Evolutionary conservation across 2,113 vertebrate species (phyloP).

Genomic region (Pristiophorus japonicus): DNA sequence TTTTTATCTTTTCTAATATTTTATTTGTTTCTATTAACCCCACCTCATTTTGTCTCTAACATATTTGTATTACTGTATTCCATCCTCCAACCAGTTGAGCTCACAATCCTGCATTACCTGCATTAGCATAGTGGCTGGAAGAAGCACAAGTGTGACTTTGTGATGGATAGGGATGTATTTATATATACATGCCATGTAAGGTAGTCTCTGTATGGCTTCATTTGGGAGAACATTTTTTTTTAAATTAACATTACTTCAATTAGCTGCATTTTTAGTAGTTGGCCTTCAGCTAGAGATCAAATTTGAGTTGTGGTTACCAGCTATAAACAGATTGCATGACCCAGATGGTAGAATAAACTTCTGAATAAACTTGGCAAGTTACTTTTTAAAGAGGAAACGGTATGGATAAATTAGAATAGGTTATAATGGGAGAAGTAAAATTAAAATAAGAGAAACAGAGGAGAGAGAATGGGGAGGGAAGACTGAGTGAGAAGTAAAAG

Average conservation of each 20-base stretch:
- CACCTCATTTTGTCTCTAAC: neutral
- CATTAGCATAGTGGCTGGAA: neutral
- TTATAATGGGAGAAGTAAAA: neutral
- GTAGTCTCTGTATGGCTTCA: neutral
- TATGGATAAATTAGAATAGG: neutral
- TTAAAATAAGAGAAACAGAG: neutral
- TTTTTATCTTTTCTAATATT: neutral
- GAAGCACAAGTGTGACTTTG: neutral
- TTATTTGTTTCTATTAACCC: neutral
- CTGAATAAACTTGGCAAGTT: neutral
- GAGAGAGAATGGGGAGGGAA: neutral
- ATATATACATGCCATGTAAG: neutral
- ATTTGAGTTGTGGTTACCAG: neutral
- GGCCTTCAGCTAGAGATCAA: neutral
- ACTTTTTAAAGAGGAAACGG: neutral
- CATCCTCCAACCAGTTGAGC: neutral
- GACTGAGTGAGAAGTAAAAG: neutral
- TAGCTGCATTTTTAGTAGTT: neutral
- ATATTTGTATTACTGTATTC: neutral
- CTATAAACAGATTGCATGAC: neutral
- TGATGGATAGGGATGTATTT: neutral
- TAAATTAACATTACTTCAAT: neutral
- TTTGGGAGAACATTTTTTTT: neutral
- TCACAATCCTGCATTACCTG: neutral
- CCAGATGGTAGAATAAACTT: neutral